Conservation (phyloP, 2,888 invertebrate species). For the Antheraea assamensis region DNA sequence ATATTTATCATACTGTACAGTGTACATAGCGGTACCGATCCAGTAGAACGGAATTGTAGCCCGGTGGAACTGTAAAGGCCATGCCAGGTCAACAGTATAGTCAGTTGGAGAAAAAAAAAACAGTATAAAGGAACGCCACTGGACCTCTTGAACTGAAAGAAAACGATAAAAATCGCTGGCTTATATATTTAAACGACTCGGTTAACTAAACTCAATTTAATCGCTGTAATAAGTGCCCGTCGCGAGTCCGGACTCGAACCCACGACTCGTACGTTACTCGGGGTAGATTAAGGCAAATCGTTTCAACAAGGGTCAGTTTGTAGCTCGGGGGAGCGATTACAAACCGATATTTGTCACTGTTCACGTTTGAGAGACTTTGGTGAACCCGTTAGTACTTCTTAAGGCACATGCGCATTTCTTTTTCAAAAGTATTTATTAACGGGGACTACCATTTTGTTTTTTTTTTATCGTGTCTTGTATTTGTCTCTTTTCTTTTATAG, state of each 20-base stretch:
- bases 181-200: neutral
- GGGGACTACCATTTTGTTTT: too few species aligned
- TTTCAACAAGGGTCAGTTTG: constrained; percentile 12
- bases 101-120: too few species aligned
- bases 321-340: neutral
- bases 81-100: too few species aligned
- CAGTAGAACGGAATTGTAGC: too few species aligned
- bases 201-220: constrained; percentile 5
- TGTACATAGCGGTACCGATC: too few species aligned
- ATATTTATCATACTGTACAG: too few species aligned
- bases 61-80: too few species aligned
- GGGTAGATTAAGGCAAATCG: constrained; percentile 11
- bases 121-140: too few species aligned
- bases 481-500: too few species aligned
- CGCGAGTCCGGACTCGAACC: neutral
- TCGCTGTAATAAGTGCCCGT: neutral
- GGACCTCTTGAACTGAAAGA: neutral
- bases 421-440: too few species aligned
- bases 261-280: neutral
- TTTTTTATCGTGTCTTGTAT: too few species aligned
- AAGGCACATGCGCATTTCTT: too few species aligned
- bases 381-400: neutral
- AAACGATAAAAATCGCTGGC: neutral
- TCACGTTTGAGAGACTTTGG: neutral
- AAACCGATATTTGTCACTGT: neutral